Evolutionary conservation across 2,888 invertebrate species (phyloP).

Genomic region (Tanaodytes sp.): DNA sequence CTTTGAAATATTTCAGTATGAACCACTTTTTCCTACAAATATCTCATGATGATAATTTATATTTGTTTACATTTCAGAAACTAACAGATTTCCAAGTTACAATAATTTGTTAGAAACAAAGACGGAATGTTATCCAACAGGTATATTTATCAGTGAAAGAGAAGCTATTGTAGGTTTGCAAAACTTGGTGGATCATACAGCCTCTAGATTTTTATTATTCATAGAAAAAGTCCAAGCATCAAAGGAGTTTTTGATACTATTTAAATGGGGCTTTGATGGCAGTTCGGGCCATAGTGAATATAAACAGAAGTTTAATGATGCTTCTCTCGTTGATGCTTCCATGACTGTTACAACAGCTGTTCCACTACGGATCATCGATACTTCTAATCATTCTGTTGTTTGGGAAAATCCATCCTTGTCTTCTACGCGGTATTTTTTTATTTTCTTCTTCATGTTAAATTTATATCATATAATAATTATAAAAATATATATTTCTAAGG

Average conservation of each 20-base stretch:
- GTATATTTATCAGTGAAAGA: neutral
- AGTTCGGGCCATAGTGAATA: too few relatives aligned
- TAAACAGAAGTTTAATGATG: neutral
- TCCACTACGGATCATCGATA: neutral
- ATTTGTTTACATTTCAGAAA: neutral
- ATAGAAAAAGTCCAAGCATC: too few relatives aligned
- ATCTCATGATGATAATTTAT: too few relatives aligned
- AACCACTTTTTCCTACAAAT: too few relatives aligned
- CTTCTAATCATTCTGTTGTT: neutral
- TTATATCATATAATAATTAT: too few relatives aligned
- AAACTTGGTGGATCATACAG: neutral
- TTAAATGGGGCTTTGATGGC: too few relatives aligned
- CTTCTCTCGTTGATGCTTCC: neutral
- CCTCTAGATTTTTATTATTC: neutral
- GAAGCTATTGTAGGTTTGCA: neutral
- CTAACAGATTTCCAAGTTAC: neutral
- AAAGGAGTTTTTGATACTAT: too few relatives aligned
- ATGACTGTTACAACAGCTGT: neutral
- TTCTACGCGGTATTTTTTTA: neutral
- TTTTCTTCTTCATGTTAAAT: too few relatives aligned
- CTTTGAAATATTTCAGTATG: too few relatives aligned
- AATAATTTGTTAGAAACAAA: neutral
- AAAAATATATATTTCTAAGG: too few relatives aligned
- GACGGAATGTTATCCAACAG: neutral
- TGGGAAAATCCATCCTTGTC: neutral